Percentiles rank a stretch among this genome's conserved stretches.
Evolutionary conservation across 2,113 vertebrate genomes (phyloP).

Genomic region (Chunga burmeisteri): DNA sequence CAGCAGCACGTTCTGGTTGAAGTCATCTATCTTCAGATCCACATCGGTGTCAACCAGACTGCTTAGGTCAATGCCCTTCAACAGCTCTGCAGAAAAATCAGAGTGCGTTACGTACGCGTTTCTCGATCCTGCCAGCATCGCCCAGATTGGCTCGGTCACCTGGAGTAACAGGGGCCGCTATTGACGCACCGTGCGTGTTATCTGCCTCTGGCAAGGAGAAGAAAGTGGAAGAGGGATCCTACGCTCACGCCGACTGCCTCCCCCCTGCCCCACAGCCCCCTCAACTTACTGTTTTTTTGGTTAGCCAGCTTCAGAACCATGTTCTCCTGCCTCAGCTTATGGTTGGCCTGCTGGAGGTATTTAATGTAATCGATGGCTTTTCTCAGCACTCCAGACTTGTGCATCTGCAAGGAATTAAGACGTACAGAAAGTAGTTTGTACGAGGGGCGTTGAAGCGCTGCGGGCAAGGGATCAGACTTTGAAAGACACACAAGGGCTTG

Average conservation of each 20-base stretch:
- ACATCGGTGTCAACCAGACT: slow-evolving; percentile 81
- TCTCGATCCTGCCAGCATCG: background rate
- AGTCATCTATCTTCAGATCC: slow-evolving; percentile 88
- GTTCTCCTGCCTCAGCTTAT: slow-evolving; percentile 97
- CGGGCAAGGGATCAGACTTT: background rate
- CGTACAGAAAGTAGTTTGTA: background rate
- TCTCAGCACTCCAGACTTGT: slow-evolving; percentile 93
- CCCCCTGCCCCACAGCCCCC: background rate
- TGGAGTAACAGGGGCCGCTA: background rate
- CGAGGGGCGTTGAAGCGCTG: background rate
- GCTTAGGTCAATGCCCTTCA: slow-evolving; percentile 80
- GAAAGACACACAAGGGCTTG: background rate
- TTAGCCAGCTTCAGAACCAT: slow-evolving; percentile 92
- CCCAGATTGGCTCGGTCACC: background rate
- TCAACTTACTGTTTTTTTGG: slow-evolving; percentile 92
- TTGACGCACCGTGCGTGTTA: fast-evolving
- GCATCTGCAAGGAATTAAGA: slow-evolving; percentile 81
- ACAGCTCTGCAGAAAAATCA: slow-evolving; percentile 72
- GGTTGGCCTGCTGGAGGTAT: slow-evolving; percentile 94
- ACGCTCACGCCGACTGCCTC: background rate
- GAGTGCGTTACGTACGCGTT: background rate
- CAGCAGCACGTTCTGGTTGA: slow-evolving; percentile 85
- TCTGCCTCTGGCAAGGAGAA: background rate
- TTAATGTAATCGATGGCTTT: slow-evolving; percentile 99
- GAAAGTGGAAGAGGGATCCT: background rate